A percentile compares a stretch with the other conserved stretches of the same genome.
Conservation (phyloP, 2,797 vertebrate genomes). For the Poecile montanus region DNA sequence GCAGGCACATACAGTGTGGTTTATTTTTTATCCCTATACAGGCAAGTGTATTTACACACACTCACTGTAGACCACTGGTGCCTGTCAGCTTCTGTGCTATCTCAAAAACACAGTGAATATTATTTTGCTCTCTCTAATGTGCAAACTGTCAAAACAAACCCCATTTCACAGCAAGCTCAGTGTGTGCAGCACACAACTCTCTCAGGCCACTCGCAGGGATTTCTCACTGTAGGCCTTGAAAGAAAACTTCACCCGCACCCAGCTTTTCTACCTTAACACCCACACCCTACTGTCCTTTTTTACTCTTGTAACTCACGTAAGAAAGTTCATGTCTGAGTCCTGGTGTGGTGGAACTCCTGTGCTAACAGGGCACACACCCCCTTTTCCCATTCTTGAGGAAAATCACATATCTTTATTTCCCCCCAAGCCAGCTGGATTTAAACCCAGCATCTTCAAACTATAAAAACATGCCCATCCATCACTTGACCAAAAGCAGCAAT, state of each 20-base stretch:
- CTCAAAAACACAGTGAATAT: background rate
- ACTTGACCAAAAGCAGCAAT: background rate
- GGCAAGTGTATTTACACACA: background rate
- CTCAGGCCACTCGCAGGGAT: background rate
- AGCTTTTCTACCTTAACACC: background rate
- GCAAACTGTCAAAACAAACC: background rate
- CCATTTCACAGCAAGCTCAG: background rate
- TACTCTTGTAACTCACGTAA: background rate
- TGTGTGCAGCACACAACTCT: background rate
- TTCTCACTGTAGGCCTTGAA: background rate
- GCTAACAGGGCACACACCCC: background rate
- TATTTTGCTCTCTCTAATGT: background rate
- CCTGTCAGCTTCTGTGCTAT: background rate
- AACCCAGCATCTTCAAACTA: background rate
- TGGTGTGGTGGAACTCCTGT: background rate
- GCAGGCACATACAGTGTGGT: background rate
- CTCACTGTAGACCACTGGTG: background rate
- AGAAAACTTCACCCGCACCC: background rate
- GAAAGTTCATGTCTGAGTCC: background rate
- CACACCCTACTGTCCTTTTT: background rate
- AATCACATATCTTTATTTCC: accelerated
- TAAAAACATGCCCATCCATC: background rate
- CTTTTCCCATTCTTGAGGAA: background rate
- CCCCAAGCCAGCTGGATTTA: background rate
- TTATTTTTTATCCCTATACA: background rate